phyloP scores from a whole-genome alignment of 30 jellyfish, hydroid and myxozoan genomes.

The Morbakka virulenta region DNA sequence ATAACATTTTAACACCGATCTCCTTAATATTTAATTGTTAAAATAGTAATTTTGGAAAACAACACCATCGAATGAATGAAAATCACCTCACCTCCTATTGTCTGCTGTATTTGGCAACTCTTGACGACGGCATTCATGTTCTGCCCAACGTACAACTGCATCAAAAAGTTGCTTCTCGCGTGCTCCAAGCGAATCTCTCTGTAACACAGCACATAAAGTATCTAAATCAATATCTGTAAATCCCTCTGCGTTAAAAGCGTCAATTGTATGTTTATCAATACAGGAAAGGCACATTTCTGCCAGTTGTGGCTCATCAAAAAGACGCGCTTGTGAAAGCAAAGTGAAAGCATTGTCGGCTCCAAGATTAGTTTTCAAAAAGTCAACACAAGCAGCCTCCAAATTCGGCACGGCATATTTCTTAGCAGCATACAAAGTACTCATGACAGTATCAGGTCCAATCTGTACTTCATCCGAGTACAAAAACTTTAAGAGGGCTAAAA shows the following conservation, averaged over 20 bases:
- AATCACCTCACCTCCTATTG: conserved; percentile 62
- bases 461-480: conserved; percentile 88
- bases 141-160: conserved; percentile 93
- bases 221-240: conserved; percentile 84
- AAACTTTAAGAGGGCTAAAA: conserved; percentile 69
- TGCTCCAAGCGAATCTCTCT: conserved; percentile 92
- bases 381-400: conserved; percentile 93
- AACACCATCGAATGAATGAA: background rate
- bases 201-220: conserved; percentile 71
- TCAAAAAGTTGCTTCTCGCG: conserved; percentile 92
- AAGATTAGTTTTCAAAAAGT: conserved; percentile 77
- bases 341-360: conserved; percentile 97
- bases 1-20: too few species aligned
- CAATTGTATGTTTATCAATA: conserved; percentile 82
- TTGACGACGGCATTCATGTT: conserved; percentile 86
- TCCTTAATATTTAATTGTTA: too few species aligned
- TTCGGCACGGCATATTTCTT: conserved; percentile 93
- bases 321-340: conserved; percentile 83
- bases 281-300: conserved; percentile 91
- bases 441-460: conserved; percentile 94
- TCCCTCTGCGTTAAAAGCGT: conserved; percentile 90
- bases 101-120: conserved; percentile 64
- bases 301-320: conserved; percentile 96
- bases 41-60: background rate
- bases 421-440: conserved; percentile 97